Percentiles rank a stretch among this genome's conserved stretches.
Conservation (phyloP, 2,797 vertebrate species). For the Pygocentrus nattereri region DNA sequence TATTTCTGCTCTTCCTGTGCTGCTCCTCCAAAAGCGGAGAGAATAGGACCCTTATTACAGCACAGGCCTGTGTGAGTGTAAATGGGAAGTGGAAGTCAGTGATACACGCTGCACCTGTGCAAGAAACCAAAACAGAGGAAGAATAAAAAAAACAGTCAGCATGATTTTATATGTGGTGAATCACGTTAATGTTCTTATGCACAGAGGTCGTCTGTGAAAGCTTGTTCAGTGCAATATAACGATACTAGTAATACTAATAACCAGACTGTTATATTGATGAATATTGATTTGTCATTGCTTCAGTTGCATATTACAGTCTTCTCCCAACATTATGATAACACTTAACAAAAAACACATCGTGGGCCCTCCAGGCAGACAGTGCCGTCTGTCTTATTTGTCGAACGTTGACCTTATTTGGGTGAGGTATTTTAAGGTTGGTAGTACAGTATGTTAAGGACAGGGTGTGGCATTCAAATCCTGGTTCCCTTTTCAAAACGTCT, state of each 20-base stretch:
- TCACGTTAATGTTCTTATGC: not conserved
- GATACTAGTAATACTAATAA: not conserved
- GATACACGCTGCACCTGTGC: constrained; percentile 8
- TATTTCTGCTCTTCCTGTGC: constrained; percentile 19
- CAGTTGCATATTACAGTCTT: too few species aligned
- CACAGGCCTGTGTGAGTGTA: constrained; percentile 56
- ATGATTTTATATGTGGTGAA: not conserved
- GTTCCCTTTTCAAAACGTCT: constrained; percentile 29
- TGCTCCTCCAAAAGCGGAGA: not conserved
- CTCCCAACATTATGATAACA: too few species aligned
- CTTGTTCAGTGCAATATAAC: too few species aligned
- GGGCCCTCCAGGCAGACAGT: too few species aligned
- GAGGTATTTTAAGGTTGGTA: not conserved
- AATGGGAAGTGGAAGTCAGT: constrained; percentile 2
- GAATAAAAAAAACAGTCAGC: not conserved
- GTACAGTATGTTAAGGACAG: not conserved
- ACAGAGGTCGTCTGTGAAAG: too few species aligned
- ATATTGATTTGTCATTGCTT: too few species aligned
- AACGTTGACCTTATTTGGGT: not conserved
- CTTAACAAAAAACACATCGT: too few species aligned
- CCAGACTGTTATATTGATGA: too few species aligned
- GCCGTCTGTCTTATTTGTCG: not conserved
- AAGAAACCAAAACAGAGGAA: constrained; percentile 5
- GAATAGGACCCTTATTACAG: constrained; percentile 44
- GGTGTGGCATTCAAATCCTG: constrained; percentile 53